phyloP scores from a whole-genome alignment of 2,888 invertebrate genomes.

The Dynastes hyllus region DNA sequence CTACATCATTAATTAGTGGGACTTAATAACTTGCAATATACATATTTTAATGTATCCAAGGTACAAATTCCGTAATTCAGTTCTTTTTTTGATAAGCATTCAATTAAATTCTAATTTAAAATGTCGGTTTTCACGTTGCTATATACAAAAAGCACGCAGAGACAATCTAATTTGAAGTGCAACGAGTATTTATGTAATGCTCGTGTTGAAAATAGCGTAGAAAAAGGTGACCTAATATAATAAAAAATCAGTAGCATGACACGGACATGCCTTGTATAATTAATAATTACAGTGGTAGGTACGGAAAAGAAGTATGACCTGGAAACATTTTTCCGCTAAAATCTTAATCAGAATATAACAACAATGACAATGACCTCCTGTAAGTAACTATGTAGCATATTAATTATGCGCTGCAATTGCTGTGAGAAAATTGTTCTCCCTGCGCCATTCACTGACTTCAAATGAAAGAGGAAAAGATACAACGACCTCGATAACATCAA shows the following conservation, averaged over 20 bases:
- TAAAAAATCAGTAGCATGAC: constrained; percentile 5
- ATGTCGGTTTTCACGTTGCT: no score
- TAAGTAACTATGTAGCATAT: background rate
- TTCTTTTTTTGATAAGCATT: no score
- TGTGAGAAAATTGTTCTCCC: background rate
- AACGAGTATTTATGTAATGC: no score
- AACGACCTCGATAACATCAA: background rate
- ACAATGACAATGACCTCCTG: background rate
- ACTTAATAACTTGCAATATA: no score
- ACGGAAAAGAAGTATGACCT: background rate
- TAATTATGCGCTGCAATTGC: background rate
- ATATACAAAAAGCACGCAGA: no score
- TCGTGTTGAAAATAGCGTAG: no score
- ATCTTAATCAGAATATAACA: constrained; percentile 11
- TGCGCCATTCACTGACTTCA: background rate
- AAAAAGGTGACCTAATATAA: constrained; percentile 1
- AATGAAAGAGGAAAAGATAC: no score
- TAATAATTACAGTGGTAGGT: background rate
- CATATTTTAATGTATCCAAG: no score
- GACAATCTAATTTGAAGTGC: no score
- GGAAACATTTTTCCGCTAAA: constrained; percentile 19
- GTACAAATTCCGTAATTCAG: no score
- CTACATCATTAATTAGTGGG: no score
- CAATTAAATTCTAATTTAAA: no score
- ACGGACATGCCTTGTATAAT: constrained; percentile 1